Percentiles rank a stretch among this genome's conserved stretches.
phyloP scores from a whole-genome alignment of 2,797 vertebrate species.

The Chelmon rostratus region DNA sequence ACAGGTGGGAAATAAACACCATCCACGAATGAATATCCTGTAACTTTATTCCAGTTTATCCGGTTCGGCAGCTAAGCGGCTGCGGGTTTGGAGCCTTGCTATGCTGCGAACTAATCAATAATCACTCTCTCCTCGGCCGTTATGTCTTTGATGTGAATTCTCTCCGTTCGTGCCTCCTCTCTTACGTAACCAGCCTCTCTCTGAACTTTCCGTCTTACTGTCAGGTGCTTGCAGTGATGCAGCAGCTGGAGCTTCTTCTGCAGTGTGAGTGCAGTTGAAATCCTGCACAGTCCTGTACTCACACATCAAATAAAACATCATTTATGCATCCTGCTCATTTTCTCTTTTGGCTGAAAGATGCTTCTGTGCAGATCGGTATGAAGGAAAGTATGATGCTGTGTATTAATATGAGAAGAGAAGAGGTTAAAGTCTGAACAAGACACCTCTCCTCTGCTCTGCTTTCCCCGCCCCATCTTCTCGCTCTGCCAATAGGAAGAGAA shows the following conservation, averaged over 20 bases:
- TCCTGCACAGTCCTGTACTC: background rate
- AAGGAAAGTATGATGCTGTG: fast-evolving
- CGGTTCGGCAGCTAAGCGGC: too few species aligned
- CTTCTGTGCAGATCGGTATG: background rate
- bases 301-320: too few species aligned
- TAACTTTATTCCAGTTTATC: background rate
- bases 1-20: background rate
- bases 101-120: background rate
- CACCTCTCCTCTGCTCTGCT: too few species aligned
- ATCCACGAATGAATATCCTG: background rate
- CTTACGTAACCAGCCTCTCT: background rate
- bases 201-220: background rate
- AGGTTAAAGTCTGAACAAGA: too few species aligned
- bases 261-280: background rate
- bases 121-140: background rate
- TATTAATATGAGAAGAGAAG: too few species aligned
- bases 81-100: background rate
- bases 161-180: background rate
- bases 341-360: background rate
- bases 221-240: background rate
- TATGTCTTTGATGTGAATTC: background rate
- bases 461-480: too few species aligned
- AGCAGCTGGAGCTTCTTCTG: background rate
- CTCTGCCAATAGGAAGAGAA: too few species aligned
- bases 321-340: too few species aligned